Evolutionary conservation across 37 sponge, comb jelly and placozoan genomes (phyloP), one percentile per base, ranked within the genome.

Genomic region (Spongilla lacustris): DNA sequence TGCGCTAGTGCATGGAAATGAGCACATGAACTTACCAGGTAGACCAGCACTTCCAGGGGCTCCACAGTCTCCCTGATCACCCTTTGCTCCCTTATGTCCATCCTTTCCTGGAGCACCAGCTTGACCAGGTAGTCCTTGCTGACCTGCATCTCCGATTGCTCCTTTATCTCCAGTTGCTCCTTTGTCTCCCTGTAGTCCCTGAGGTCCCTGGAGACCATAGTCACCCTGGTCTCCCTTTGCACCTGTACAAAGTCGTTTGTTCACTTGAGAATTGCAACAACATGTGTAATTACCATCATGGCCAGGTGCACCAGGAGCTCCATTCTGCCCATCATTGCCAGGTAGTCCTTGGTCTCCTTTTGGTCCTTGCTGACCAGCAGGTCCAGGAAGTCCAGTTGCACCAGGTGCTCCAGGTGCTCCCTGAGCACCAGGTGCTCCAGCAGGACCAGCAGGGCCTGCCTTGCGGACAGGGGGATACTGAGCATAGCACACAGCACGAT

Each of bases 381-480:
- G 68, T 23, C 70, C 77, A 8, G 46, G 46, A 10, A 46, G 46
- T 46, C 46, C 46, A 46, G 46, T 4, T 8, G 4, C 46, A 46
- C 46, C 46, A 6, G 9, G 50, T 46, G 25, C 28, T 75, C 38
- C 26, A 69, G 35, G 24, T 77, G 26, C 11, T 67, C 30, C 48
- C 27, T 79, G n/a, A 50, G 85, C 86, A 70, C 83, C 91, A 31
- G 86, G 86, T 69, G 75, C 27, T 69, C 93, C 93, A 29, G 86
- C 84, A 10, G 79, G 58, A 29, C 93, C 93, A 49, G 90, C 71
- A 78, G 75, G 71, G 25, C 93, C 89, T 35, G 68, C 41, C 37
- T 85, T 69, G 22, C 93, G 87, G 4, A 69, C 49, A 1, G 71
- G 69, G 0, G 90, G 90, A 49, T 31, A 27, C 1, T 68, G 73